phyloP scores from a whole-genome alignment of 2,888 invertebrate species.

The Drosophila tripunctata region DNA sequence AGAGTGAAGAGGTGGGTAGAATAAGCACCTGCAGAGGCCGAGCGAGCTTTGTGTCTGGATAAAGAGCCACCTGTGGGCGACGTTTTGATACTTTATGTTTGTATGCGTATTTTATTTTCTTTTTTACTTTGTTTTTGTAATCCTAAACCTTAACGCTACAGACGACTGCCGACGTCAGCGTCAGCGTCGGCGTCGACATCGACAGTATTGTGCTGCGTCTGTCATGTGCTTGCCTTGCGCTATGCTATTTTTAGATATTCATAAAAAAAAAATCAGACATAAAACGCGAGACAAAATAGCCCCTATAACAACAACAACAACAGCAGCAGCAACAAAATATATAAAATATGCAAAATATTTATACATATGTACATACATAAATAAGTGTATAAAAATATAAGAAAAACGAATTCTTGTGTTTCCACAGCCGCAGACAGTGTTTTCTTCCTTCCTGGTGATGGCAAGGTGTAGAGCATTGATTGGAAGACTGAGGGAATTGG shows the following conservation, averaged over 20 bases:
- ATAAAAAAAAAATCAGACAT: slow-evolving; percentile 26
- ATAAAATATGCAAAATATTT: slow-evolving; percentile 29
- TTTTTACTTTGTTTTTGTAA: slow-evolving; percentile 34
- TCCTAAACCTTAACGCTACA: slow-evolving; percentile 37
- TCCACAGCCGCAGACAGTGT: slow-evolving; percentile 24
- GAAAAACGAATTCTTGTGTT: slow-evolving; percentile 29
- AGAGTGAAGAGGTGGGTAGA: neutral
- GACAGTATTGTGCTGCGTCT: slow-evolving; percentile 13
- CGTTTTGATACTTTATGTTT: too few relatives aligned
- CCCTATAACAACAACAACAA: slow-evolving; percentile 18
- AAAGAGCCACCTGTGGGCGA: slow-evolving; percentile 39
- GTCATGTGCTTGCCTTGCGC: slow-evolving; percentile 54
- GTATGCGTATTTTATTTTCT: too few relatives aligned
- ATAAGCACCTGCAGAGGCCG: neutral
- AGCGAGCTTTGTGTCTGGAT: neutral
- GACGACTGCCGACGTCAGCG: slow-evolving; percentile 13
- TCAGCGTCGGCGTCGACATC: neutral
- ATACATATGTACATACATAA: too few relatives aligned
- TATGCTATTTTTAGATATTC: slow-evolving; percentile 50
- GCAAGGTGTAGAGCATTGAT: slow-evolving; percentile 4
- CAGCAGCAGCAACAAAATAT: slow-evolving; percentile 1
- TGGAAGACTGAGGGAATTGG: neutral
- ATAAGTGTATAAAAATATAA: slow-evolving; percentile 16
- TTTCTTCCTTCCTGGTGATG: slow-evolving; percentile 46
- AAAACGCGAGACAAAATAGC: slow-evolving; percentile 37